Base-by-base conservation (phyloP, 2,888 invertebrate genomes). In the Drosophila parthenogenetica region DNA sequence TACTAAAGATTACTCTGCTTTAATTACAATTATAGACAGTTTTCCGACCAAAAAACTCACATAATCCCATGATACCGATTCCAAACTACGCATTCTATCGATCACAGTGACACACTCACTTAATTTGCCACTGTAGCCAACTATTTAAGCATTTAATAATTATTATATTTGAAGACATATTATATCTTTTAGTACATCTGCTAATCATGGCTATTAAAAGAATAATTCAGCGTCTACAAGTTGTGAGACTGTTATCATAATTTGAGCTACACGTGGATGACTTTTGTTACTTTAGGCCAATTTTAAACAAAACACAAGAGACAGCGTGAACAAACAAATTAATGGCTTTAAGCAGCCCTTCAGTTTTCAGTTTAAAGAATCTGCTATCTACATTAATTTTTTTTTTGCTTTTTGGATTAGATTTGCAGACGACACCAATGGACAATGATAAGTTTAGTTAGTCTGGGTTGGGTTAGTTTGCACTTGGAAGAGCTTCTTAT, bases 311-410 rank as follows among this genome's bases (percentile, higher is more conserved):
- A 19, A 32, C 14, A 10, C 10, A 35, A 32, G 29, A 39, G 19
- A 39, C n/a, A 35, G 19, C 39, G 49, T 55, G 49, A 8, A 29
- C 37, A 55, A 58, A 60, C 37, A 60, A 14, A 67, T 72, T 58
- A 54, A 72, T 55, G 67, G 55, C 45, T 35, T 14, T 57, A 43
- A 32, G 54, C 45, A 46, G 55, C 59, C 68, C 68, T 55, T 73
- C 46, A 7, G n/a, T 55, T 35, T 22, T 3, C 5, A 5, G 53
- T 55, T 39, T 45, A 17, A n/a, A 58, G 39, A 16, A 53, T 10
- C 16, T 55, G 54, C 46, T 62, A 62, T 72, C 64, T 71, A 57
- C 35, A 8, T 8, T 1, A 29, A 29, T 10, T 29, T 35, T 32
- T 51, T 8, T 17, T 65, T 71, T 57, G 48, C 60, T 40, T 32